Percentiles rank a stretch among this genome's conserved stretches.
These are phyloP conservation scores for Marisa cornuarietis DNA, from an alignment of 1,140 invertebrate genomes.

Conservation along the genomic window DNA sequence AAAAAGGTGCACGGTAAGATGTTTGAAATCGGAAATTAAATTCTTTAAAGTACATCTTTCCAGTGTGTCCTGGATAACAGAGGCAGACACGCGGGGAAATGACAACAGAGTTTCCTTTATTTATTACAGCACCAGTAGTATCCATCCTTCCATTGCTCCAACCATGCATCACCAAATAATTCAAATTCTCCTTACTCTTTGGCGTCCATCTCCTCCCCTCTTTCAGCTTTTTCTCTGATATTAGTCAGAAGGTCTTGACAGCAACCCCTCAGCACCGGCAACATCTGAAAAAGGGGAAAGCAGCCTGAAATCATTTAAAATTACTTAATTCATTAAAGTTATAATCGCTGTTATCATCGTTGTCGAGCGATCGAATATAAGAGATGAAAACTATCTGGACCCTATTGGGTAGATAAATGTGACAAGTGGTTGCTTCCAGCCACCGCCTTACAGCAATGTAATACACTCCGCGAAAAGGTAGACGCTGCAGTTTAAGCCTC, in stretches of 20 bases:
- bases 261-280: constrained; percentile 9
- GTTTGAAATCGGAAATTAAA: neutral
- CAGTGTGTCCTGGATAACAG: neutral
- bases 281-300: constrained; percentile 3
- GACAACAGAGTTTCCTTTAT: neutral
- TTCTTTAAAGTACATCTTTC: neutral
- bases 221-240: neutral
- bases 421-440: too few species aligned
- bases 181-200: neutral
- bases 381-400: too few species aligned
- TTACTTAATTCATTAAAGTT: too few species aligned
- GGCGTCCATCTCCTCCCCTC: constrained; percentile 18
- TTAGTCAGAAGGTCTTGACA: neutral
- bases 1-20: neutral
- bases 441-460: too few species aligned
- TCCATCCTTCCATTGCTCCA: neutral
- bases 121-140: neutral
- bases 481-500: too few species aligned
- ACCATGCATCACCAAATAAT: too few species aligned
- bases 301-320: too few species aligned
- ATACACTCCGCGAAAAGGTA: too few species aligned
- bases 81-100: neutral
- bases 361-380: too few species aligned
- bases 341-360: too few species aligned
- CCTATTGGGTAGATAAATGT: too few species aligned